Evolutionary conservation across 2,888 invertebrate genomes (phyloP), one percentile per base, ranked within the genome.

Genomic region (Vandiemenella viatica): DNA sequence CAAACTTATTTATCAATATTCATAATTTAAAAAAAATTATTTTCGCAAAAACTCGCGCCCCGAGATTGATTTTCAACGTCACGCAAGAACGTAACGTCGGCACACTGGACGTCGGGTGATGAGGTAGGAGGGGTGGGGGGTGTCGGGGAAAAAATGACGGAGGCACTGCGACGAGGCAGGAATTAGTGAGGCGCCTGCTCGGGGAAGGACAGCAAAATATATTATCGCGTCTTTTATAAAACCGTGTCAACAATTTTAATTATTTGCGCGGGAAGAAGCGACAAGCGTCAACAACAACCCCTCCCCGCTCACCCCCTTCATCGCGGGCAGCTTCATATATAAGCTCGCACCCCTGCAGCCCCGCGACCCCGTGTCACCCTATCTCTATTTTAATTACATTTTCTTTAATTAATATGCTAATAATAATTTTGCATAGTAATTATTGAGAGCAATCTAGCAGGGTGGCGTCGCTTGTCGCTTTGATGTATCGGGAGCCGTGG

Each of bases 401-500:
- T 68, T 68, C 68, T 68, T 68, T 68, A 68, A 68, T 68, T 68
- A 68, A 68, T 68, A 68, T 68, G 68, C 67, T 68, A 68, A 68
- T 68, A 53, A 53, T 53, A 65, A 68, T 68, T 68, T 67, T 67
- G 67, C 68, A 68, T 68, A 68, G 67, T 68, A 67, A 68, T 68
- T 67, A 68, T 68, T 65, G 67, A 62, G 65, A 65, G 67, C 67
- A 67, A 67, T 68, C 67, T 67, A 66, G 63, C 63, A 66, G 63
- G 59, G 43, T 37, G 37, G 46, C 32, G 20, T 43, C 63, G 63
- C 58, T 63, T 66, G 66, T 66, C 66, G 67, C 68, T 68, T 68
- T 68, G 68, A 67, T 67, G 64, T 67, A 49, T 49, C 43, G 49
- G 49, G 32, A n/a, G 13, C 10, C 32, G 32, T 10, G 13, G 32